Evolutionary conservation across 2,888 invertebrate species (phyloP).

Genomic region (Pinctada fucata): DNA sequence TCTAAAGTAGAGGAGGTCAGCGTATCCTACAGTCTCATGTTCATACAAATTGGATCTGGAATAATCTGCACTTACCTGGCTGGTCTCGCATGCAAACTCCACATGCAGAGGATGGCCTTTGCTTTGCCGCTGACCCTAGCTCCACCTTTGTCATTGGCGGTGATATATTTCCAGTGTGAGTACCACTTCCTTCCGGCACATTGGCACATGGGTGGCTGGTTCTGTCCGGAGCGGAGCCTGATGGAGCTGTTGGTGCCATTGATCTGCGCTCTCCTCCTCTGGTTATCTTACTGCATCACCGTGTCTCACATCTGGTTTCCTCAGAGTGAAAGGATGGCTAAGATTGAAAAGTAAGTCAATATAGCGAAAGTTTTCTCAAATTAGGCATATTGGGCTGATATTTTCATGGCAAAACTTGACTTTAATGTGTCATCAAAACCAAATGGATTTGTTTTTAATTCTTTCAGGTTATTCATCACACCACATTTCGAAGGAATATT

Average conservation of each 20-base stretch:
- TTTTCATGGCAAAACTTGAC: neutral
- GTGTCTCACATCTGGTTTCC: constrained; percentile 98
- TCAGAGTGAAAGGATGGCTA: constrained; percentile 96
- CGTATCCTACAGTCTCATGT: constrained; percentile 64
- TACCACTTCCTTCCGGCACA: constrained; percentile 62
- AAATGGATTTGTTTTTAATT: neutral
- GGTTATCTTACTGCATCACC: constrained; percentile 97
- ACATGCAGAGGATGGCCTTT: constrained; percentile 78
- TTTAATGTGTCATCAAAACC: neutral
- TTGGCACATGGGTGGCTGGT: constrained; percentile 67
- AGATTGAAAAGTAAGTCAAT: constrained; percentile 87
- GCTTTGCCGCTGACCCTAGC: constrained; percentile 77
- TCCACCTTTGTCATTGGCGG: constrained; percentile 67
- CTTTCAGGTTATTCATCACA: constrained; percentile 62
- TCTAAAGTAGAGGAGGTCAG: constrained; percentile 52
- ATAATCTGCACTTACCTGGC: constrained; percentile 76
- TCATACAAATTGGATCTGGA: constrained; percentile 65
- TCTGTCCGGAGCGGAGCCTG: constrained; percentile 51
- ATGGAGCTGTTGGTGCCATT: constrained; percentile 55
- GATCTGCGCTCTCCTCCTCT: constrained; percentile 80
- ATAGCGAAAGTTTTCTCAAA: neutral
- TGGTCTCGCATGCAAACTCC: constrained; percentile 79
- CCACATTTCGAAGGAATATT: constrained; percentile 87
- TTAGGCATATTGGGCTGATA: neutral
- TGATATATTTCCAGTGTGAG: constrained; percentile 64